Base-by-base conservation (phyloP, 2,888 invertebrate species). In the Athalia cordata region DNA sequence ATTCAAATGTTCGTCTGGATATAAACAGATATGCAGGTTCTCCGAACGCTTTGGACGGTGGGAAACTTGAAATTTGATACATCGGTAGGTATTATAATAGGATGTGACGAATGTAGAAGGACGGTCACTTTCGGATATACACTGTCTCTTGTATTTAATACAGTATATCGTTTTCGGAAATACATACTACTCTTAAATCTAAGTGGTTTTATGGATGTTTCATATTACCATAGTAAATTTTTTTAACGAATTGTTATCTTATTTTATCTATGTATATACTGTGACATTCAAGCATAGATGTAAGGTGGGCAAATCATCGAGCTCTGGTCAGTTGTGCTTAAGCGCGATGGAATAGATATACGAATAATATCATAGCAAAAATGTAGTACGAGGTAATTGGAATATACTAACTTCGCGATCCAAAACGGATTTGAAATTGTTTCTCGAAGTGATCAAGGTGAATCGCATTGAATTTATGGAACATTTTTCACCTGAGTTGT, bases 101-200 rank as follows among this genome's bases (percentile, higher is more conserved):
- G 72, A 57, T n/a, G 4, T 66, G 49, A n/a, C 7, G 13, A 29
- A 52, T 50, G 29, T 47, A 47, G n/a, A 13, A 9, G 9, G 72
- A 57, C 5, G 45, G 45, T 75, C 49, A 64, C n/a, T 75, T 15
- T 9, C 64, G 75, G 62, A 75, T 75, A 50, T 75, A 75, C 64
- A 75, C 75, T 62, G 62, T 75, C 13, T 29, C 64, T 75, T 75
- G 64, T 61, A 75, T 75, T 75, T 64, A 15, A 49, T 57, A 72
- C 72, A 72, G 72, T 72, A 72, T 59, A 64, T 52, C 49, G 47
- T 29, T 8, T 29, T 49, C 43, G 50, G 45, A 64, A 75, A 62
- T 75, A 75, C 75, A 75, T 75, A 62, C 62, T 57, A 11, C n/a
- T 75, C 75, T 75, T 75, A 75, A 64, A 52, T 75, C 50, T 75